Conservation (phyloP, 2,888 invertebrate species). For the Cheilosia soror region DNA sequence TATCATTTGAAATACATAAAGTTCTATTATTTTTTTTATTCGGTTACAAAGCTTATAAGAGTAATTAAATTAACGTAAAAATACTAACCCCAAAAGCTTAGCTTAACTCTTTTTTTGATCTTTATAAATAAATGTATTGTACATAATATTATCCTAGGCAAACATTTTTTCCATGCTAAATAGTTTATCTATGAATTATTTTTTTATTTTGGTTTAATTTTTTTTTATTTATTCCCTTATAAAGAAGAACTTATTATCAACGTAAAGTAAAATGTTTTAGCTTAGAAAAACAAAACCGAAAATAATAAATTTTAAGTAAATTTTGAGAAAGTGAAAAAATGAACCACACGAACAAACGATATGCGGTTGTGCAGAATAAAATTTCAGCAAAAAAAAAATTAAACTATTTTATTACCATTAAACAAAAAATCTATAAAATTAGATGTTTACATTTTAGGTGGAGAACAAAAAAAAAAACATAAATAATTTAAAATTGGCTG, state of each 20-base stretch:
- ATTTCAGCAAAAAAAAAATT: slow-evolving; percentile 56
- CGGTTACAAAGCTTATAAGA: slow-evolving; percentile 49
- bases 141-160: slow-evolving; percentile 72
- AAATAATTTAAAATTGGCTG: slow-evolving; percentile 72
- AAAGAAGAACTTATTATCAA: slow-evolving; percentile 76
- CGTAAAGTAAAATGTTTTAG: slow-evolving; percentile 64
- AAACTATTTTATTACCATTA: slow-evolving; percentile 65
- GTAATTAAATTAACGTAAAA: slow-evolving; percentile 40
- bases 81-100: slow-evolving; percentile 73
- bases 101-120: slow-evolving; percentile 71
- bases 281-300: slow-evolving; percentile 33
- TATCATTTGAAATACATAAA: slow-evolving; percentile 20
- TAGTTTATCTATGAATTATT: slow-evolving; percentile 8
- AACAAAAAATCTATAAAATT: slow-evolving; percentile 40
- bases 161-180: slow-evolving; percentile 73
- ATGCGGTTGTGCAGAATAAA: slow-evolving; percentile 75
- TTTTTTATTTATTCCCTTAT: slow-evolving; percentile 48
- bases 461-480: slow-evolving; percentile 34
- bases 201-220: slow-evolving; percentile 26
- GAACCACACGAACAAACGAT: slow-evolving; percentile 75
- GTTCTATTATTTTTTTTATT: slow-evolving; percentile 34
- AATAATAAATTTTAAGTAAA: slow-evolving; percentile 35
- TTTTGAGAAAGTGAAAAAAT: slow-evolving; percentile 44
- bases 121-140: slow-evolving; percentile 71
- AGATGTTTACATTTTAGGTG: slow-evolving; percentile 56